Evolutionary conservation across 2,888 invertebrate genomes (phyloP).

Genomic region (Buathra laborator): DNA sequence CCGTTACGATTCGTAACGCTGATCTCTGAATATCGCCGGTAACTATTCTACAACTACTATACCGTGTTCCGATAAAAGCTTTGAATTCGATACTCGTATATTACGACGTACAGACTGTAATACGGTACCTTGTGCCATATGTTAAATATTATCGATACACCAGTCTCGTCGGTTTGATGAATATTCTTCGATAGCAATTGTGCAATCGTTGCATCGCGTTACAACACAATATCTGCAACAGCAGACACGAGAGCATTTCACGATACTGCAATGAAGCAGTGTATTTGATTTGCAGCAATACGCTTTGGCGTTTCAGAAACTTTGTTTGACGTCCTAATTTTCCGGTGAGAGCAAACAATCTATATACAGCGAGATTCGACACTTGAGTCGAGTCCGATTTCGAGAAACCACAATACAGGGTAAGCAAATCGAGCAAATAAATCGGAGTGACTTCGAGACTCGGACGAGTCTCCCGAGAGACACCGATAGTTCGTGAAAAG

Average conservation of each 20-base stretch:
- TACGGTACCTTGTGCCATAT: not conserved
- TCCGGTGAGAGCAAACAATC: not conserved
- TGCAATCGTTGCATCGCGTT: conserved; percentile 8
- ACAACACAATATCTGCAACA: not conserved
- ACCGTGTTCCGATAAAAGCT: conserved; percentile 3
- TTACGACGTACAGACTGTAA: not conserved
- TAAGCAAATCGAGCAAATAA: conserved; percentile 31
- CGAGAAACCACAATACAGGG: conserved; percentile 25
- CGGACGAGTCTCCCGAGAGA: conserved; percentile 3
- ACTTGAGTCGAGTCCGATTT: conserved; percentile 19
- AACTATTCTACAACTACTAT: not conserved
- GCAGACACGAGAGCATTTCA: not conserved
- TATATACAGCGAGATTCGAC: not conserved
- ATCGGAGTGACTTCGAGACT: conserved; percentile 31
- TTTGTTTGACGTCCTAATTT: conserved; percentile 23
- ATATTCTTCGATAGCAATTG: not conserved
- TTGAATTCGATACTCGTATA: conserved; percentile 5
- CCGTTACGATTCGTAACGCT: conserved; percentile 38
- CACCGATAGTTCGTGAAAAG: conserved; percentile 12
- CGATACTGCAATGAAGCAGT: not conserved
- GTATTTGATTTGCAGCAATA: conserved; percentile 22
- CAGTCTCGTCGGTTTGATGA: not conserved
- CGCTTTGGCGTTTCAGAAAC: not conserved
- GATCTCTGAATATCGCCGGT: conserved; percentile 24
- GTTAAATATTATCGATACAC: not conserved